Evolutionary conservation across 2,113 vertebrate species (phyloP).

Genomic region (Planiliza haematocheilus): DNA sequence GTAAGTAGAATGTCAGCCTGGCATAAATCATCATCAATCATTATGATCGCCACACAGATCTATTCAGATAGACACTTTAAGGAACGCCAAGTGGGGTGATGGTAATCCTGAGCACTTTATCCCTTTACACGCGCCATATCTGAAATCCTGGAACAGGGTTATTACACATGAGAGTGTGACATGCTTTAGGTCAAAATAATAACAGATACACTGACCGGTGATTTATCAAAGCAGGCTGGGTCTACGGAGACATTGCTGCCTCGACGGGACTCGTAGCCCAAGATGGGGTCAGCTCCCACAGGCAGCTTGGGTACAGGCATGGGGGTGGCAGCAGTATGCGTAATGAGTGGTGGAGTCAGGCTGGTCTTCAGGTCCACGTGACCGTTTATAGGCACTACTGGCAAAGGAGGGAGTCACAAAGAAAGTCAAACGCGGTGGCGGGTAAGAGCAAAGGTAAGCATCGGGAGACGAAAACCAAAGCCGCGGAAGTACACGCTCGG

Average conservation of each 20-base stretch:
- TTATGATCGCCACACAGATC: slow-evolving; percentile 15
- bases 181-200: background rate
- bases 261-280: slow-evolving; percentile 84
- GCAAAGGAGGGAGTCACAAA: background rate
- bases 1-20: slow-evolving; percentile 1
- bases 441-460: background rate
- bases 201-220: slow-evolving; percentile 85
- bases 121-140: background rate
- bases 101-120: slow-evolving; percentile 15
- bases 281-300: slow-evolving; percentile 77
- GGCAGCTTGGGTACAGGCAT: slow-evolving; percentile 95
- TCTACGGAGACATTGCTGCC: slow-evolving; percentile 89
- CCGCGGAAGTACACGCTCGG: background rate
- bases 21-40: slow-evolving; percentile 58
- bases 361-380: slow-evolving; percentile 91
- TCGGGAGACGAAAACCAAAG: background rate
- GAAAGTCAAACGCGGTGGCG: background rate
- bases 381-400: slow-evolving; percentile 90
- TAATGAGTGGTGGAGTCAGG: slow-evolving; percentile 94
- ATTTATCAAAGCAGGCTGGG: slow-evolving; percentile 87
- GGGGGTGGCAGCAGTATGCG: slow-evolving; percentile 95
- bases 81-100: background rate
- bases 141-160: background rate
- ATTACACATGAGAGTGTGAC: background rate
- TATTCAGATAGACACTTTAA: slow-evolving; percentile 14